Evolutionary conservation across 2,113 vertebrate genomes (phyloP), one percentile per base, ranked within the genome.

Genomic region (Sebastes fasciatus): DNA sequence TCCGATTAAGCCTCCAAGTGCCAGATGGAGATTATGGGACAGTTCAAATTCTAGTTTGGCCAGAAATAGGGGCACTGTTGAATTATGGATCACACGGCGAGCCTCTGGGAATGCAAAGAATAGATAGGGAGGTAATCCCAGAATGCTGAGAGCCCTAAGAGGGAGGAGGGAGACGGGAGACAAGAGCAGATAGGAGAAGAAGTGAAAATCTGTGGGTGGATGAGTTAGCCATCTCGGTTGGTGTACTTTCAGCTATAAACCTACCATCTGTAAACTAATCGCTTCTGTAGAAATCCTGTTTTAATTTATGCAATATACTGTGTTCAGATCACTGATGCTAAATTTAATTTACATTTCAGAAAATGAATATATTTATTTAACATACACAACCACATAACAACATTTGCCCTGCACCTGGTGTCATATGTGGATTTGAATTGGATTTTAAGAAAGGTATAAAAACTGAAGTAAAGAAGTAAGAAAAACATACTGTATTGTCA

Each of bases 401-500:
- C 23, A 66, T 13, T 76, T 57, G 72, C 70, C 40, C 19, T 61
- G 70, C 40, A 78, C 19, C 3, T 3, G 8, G 55, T 72, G 74
- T 85, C 79, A 86, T 72, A 46, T 84, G 84, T 72, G 3, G 80
- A 90, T 87, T 85, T 54, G 57, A 77, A 61, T 64, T 80, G 67
- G 86, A 90, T 85, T 88, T 88, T 89, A 85, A 90, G 82, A 85
- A 73, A 79, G 65, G 80, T 73, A 40, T 64, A 62, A 77, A 87
- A 89, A 85, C 43, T 42, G 71, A 86, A 83, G 77, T 84, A 68
- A 88, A 89, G 77, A 90, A 91, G 82, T 93, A 91, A 93, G 90
- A 91, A 93, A 94, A 92, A 93, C 82, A 91, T 86, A 81, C 90
- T 94, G 91, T 95, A 81, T 91, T 94, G 91, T 94, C 93, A 93